phyloP scores from a whole-genome alignment of 2,797 vertebrate genomes.

The Chlorospingus flavigularis region DNA sequence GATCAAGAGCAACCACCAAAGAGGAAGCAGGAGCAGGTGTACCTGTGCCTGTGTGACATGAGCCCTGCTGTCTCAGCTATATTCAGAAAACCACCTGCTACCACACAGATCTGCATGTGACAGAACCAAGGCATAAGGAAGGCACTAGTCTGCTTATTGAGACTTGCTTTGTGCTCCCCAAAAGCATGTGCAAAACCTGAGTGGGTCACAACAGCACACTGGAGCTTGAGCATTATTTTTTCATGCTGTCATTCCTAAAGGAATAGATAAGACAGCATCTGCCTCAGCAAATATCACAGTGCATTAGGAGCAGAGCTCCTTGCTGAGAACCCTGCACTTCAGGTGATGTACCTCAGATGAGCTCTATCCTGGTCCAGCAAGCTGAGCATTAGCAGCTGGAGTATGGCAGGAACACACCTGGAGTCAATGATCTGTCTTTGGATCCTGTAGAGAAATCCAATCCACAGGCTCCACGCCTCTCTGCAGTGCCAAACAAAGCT shows the following conservation, averaged over 20 bases:
- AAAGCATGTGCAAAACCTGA: neutral
- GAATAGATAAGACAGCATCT: neutral
- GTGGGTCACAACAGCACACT: neutral
- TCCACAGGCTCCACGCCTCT: neutral
- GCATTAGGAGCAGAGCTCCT: neutral
- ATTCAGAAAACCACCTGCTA: constrained; percentile 6
- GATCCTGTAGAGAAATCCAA: neutral
- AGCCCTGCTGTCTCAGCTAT: neutral
- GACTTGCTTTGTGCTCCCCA: neutral
- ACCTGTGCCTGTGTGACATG: neutral
- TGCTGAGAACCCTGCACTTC: neutral
- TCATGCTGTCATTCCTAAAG: neutral
- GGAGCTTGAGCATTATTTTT: neutral
- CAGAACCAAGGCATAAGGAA: neutral
- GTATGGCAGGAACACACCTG: neutral
- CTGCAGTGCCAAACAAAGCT: neutral
- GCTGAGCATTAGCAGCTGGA: neutral
- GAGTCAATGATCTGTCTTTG: neutral
- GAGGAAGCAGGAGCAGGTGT: neutral
- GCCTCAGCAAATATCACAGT: neutral
- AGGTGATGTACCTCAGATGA: neutral
- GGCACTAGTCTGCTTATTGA: neutral
- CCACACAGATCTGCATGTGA: neutral
- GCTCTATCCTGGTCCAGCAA: neutral
- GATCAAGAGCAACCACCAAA: constrained; percentile 2